Percentiles rank a stretch among this genome's conserved stretches.
Conservation (phyloP, 2,797 vertebrate species). For the Hypotaenidia okinawae region DNA sequence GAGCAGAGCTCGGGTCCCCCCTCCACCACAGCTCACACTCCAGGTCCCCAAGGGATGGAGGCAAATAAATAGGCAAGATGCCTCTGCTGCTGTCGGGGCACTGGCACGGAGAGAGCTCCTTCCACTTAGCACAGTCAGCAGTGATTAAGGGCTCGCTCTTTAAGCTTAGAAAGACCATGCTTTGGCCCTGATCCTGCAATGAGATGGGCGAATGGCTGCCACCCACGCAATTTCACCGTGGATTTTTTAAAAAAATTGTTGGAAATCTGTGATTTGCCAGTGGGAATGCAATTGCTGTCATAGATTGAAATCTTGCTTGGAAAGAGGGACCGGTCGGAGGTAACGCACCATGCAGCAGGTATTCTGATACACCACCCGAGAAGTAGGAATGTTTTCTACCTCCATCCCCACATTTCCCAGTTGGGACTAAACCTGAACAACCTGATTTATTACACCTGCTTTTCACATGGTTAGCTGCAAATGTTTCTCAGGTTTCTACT, state of each 20-base stretch:
- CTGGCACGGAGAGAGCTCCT: not conserved
- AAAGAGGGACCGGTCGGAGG: not conserved
- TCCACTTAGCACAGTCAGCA: not conserved
- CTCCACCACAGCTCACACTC: not conserved
- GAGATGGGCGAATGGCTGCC: not conserved
- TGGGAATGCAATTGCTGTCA: not conserved
- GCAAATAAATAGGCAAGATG: not conserved
- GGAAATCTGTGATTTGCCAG: not conserved
- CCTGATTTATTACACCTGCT: conserved; percentile 72
- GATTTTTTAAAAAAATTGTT: not conserved
- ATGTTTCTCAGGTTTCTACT: conserved; percentile 69
- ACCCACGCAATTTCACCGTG: not conserved
- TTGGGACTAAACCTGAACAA: conserved; percentile 71
- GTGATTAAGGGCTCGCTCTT: not conserved
- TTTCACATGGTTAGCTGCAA: conserved; percentile 73
- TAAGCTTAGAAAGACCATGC: not conserved
- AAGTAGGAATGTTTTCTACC: conserved; percentile 24
- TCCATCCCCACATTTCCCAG: conserved; percentile 64
- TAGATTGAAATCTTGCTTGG: not conserved
- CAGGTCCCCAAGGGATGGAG: not conserved
- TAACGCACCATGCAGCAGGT: not conserved
- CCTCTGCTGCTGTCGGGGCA: not conserved
- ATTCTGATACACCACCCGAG: not conserved
- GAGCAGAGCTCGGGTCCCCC: not conserved
- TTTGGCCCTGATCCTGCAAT: not conserved